Evolutionary conservation across 1,140 invertebrate species (phyloP).

Genomic region (Euwallacea fornicatus): DNA sequence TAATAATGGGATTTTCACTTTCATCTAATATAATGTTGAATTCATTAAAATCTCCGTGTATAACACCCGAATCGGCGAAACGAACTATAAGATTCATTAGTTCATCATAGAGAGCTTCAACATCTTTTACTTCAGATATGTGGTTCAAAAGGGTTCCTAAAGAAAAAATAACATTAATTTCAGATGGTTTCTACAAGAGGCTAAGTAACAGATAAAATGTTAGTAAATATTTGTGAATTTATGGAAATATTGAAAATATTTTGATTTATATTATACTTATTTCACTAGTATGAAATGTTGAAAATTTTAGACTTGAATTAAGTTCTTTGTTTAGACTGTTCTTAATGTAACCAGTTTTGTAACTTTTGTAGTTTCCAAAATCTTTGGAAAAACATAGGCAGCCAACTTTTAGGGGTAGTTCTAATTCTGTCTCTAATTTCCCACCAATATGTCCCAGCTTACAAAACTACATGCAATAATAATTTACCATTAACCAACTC

Average conservation of each 20-base stretch:
- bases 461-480: neutral
- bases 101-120: slow-evolving; percentile 86
- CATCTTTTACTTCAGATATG: slow-evolving; percentile 76
- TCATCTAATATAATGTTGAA: slow-evolving; percentile 94
- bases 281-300: too few species aligned
- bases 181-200: neutral
- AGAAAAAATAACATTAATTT: neutral
- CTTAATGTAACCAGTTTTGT: too few species aligned
- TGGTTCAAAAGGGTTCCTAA: slow-evolving; percentile 61
- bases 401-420: too few species aligned
- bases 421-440: too few species aligned
- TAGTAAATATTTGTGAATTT: neutral
- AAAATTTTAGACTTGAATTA: too few species aligned
- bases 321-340: too few species aligned
- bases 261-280: neutral
- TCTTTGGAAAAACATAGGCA: neutral
- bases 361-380: neutral
- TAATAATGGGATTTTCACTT: slow-evolving; percentile 81
- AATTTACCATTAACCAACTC: slow-evolving; percentile 77
- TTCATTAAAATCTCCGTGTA: slow-evolving; percentile 99
- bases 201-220: too few species aligned
- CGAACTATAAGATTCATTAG: slow-evolving; percentile 93
- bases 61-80: slow-evolving; percentile 91
- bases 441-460: too few species aligned
- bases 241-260: neutral